Percentiles rank a stretch among this genome's conserved stretches.
Conservation (phyloP, 2,888 invertebrate genomes). For the Octodonta nipae region DNA sequence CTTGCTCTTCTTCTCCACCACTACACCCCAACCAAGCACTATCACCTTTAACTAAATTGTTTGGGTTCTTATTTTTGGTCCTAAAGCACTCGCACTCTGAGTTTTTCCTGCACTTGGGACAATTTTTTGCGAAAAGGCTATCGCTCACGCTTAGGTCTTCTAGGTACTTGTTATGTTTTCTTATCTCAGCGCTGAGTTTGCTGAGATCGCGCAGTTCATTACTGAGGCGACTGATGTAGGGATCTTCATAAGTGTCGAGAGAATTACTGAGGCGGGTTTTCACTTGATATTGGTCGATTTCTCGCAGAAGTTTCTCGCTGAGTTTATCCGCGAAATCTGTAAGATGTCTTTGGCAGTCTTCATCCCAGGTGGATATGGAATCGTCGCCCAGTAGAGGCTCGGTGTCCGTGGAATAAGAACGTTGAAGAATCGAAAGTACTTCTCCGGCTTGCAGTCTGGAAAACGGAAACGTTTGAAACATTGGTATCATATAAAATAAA, state of each 20-base stretch:
- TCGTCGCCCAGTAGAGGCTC: constrained; percentile 24
- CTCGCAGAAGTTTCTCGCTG: constrained; percentile 66
- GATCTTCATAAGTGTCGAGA: constrained; percentile 46
- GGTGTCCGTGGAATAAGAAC: constrained; percentile 22
- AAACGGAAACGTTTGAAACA: no score
- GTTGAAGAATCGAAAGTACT: constrained; percentile 22
- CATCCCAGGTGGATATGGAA: constrained; percentile 38
- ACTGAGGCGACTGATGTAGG: constrained; percentile 45
- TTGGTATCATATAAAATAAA: no score
- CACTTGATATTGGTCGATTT: constrained; percentile 52
- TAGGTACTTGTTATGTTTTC: constrained; percentile 46
- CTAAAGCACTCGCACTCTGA: constrained; percentile 31
- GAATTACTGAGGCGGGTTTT: constrained; percentile 36
- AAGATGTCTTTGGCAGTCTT: constrained; percentile 55
- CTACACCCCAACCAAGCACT: constrained; percentile 12
- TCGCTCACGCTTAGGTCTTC: constrained; percentile 42
- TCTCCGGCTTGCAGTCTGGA: constrained; percentile 19
- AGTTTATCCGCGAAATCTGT: constrained; percentile 69
- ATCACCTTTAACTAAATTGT: constrained; percentile 15
- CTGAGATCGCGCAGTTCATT: constrained; percentile 45
- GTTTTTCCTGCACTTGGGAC: constrained; percentile 31
- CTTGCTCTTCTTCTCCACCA: constrained; percentile 13
- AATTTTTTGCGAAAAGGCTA: constrained; percentile 26
- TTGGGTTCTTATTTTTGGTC: constrained; percentile 15
- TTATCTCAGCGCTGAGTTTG: constrained; percentile 44